Evolutionary conservation across 2,888 invertebrate genomes (phyloP).

Genomic region (Cistogaster globosa): DNA sequence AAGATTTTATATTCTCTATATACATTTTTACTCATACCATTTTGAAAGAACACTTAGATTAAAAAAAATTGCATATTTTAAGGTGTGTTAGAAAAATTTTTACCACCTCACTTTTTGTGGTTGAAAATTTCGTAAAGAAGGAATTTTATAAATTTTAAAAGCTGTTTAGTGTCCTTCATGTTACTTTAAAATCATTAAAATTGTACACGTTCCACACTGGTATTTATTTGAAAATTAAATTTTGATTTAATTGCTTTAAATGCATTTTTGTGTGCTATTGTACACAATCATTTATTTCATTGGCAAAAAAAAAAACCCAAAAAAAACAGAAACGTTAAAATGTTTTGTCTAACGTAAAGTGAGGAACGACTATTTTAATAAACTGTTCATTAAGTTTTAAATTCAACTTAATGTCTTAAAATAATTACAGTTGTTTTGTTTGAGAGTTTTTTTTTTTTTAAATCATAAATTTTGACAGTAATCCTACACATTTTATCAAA

Average conservation of each 20-base stretch:
- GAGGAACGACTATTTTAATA: too few species aligned
- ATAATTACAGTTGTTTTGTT: neutral
- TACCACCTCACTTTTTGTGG: conserved; percentile 33
- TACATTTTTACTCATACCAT: neutral
- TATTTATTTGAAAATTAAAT: conserved; percentile 67
- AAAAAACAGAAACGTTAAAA: too few species aligned
- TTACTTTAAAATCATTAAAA: conserved; percentile 38
- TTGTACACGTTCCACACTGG: conserved; percentile 54
- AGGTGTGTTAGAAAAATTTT: conserved; percentile 62
- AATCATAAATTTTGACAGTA: neutral
- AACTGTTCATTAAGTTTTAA: too few species aligned
- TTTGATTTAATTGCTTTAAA: conserved; percentile 67
- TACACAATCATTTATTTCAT: neutral
- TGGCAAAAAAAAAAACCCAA: too few species aligned
- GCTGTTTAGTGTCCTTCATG: conserved; percentile 41
- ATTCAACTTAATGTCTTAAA: neutral
- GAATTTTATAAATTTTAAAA: conserved; percentile 8
- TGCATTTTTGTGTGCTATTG: neutral
- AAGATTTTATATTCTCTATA: conserved; percentile 11
- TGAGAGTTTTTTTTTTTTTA: neutral
- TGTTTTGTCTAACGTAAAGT: too few species aligned
- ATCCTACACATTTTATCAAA: conserved; percentile 16
- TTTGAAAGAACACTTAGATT: neutral
- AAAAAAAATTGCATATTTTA: conserved; percentile 64
- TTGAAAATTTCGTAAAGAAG: neutral